A percentile compares a stretch with the other conserved stretches of the same genome.
These are phyloP conservation scores for Staurois parvus DNA, from an alignment of 2,797 vertebrate species.

Conservation along the genomic window DNA sequence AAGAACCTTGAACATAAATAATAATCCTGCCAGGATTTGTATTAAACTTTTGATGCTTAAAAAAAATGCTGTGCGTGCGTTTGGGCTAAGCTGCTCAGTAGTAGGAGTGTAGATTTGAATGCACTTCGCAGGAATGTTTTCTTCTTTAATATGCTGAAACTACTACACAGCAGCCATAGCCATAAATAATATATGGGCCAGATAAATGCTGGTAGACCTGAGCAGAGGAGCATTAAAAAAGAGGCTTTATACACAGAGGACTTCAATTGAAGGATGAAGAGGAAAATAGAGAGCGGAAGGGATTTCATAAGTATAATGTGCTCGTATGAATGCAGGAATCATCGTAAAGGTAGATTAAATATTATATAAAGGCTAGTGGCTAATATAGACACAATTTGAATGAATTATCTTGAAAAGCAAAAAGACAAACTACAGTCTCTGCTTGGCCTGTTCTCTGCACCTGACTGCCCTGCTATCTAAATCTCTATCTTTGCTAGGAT, in stretches of 20 bases:
- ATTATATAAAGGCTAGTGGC: neutral
- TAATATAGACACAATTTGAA: neutral
- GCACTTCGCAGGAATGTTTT: neutral
- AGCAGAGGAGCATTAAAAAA: neutral
- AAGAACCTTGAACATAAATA: no score
- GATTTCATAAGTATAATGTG: neutral
- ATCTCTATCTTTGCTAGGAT: neutral
- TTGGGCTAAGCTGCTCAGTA: neutral
- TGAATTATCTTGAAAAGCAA: neutral
- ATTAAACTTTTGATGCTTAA: no score
- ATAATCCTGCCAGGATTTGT: no score
- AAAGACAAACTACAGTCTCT: neutral
- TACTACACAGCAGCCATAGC: conserved; percentile 13
- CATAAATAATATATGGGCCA: conserved; percentile 18
- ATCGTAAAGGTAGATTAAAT: neutral
- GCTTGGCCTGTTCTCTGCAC: neutral
- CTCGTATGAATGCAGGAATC: neutral
- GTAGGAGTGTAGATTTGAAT: conserved; percentile 12
- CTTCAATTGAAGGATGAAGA: neutral
- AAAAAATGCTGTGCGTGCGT: neutral
- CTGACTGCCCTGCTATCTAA: neutral
- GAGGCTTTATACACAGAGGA: neutral
- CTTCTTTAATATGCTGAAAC: conserved; percentile 13
- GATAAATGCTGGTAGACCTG: conserved; percentile 11
- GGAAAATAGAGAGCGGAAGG: neutral